These are phyloP conservation scores for Sarcophaga rosellei DNA, from an alignment of 2,888 invertebrate genomes.

Conservation along the genomic window DNA sequence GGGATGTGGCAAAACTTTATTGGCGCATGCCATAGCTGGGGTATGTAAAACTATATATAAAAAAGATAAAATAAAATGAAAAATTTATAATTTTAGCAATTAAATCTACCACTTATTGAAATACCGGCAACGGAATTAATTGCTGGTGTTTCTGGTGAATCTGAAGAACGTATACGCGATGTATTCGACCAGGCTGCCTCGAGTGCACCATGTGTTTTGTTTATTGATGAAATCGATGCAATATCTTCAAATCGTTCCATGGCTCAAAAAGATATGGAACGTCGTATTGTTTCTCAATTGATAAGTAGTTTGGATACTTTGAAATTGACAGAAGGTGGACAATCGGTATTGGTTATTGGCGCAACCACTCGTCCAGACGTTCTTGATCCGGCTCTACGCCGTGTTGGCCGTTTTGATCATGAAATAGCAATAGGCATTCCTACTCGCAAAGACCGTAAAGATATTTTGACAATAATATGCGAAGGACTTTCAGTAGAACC, in stretches of 20 bases:
- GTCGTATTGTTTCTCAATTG: slow-evolving; percentile 96
- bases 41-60: slow-evolving; percentile 81
- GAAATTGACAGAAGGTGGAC: slow-evolving; percentile 79
- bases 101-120: slow-evolving; percentile 91
- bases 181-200: slow-evolving; percentile 94
- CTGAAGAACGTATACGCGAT: slow-evolving; percentile 95
- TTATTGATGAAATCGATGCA: slow-evolving; percentile 99
- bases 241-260: slow-evolving; percentile 94
- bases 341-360: slow-evolving; percentile 89
- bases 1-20: slow-evolving; percentile 94
- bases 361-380: slow-evolving; percentile 97
- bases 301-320: slow-evolving; percentile 91
- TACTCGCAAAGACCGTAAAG: slow-evolving; percentile 89
- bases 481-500: slow-evolving; percentile 86
- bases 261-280: slow-evolving; percentile 97
- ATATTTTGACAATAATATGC: slow-evolving; percentile 89
- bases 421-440: slow-evolving; percentile 98
- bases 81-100: slow-evolving; percentile 83
- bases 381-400: slow-evolving; percentile 94
- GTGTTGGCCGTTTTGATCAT: slow-evolving; percentile 96
- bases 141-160: slow-evolving; percentile 97
- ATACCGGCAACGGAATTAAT: slow-evolving; percentile 96
- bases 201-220: slow-evolving; percentile 91
- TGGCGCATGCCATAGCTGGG: slow-evolving; percentile 92
- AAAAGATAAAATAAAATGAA: neutral